Evolutionary conservation across 2,888 invertebrate species (phyloP), one percentile per base, ranked within the genome.

Genomic region (Himalopsyche japonica): DNA sequence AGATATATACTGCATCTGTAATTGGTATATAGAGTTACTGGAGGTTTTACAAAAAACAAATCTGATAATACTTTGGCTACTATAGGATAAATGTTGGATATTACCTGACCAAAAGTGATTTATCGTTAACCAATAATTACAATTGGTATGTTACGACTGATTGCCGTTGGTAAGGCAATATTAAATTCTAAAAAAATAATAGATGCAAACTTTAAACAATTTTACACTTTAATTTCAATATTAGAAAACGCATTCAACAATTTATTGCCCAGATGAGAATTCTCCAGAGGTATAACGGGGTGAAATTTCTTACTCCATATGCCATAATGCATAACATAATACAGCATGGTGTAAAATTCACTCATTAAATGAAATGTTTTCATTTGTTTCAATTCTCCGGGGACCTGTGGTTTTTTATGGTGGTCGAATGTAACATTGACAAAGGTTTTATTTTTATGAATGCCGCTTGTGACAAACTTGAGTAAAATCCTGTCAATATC

Each of bases 401-500:
- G 85, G 27, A 83, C 79, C 76, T 84, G 82, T 27, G 76, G 79
- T 5, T 43, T 78, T 43, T 85, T 85, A 24, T 83, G 57, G 27
- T 83, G 81, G 48, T 85, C 81, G 30, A 85, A 83, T 15, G 79
- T 27, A 6, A 85, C 76, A 78, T 85, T 85, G 18, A 83, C 83
- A 20, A 85, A 76, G 48, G 76, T 83, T 32, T 70, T 79, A 6
- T 80, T 48, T 27, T 64, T 34, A n/a, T 34, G 30, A 32, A 49
- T 84, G 20, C 43, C 82, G 12, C 57, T 84, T 78, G 81, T 80
- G 1, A 85, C 43, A 20, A 86, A 37, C 49, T 86, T 85, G n/a
- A 86, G 27, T 79, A 87, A 82, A 76, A 86, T 86, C 20, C 85
- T 79, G 48, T 84, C 81, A n/a, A 87, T 34, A 64, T 87, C 79